Evolutionary conservation across 2,113 vertebrate species (phyloP).

Genomic region (Boleophthalmus pectinirostris): DNA sequence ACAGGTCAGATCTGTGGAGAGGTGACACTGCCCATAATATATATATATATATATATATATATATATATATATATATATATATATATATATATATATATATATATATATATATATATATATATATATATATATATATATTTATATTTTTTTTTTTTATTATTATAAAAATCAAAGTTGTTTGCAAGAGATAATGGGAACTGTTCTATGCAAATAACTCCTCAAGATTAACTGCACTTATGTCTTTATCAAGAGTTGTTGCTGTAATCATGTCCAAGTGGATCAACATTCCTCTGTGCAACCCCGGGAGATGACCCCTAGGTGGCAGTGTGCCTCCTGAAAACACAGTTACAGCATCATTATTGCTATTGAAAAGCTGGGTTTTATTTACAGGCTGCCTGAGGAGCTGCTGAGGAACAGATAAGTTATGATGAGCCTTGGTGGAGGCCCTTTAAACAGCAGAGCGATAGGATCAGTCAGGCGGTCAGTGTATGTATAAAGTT

Average conservation of each 20-base stretch:
- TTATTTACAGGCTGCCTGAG: constrained; percentile 55
- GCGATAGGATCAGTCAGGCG: constrained; percentile 66
- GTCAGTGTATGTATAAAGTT: constrained; percentile 71
- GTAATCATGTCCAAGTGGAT: constrained; percentile 2
- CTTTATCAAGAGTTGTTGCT: constrained; percentile 5
- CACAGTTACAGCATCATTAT: constrained; percentile 43
- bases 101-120: no score
- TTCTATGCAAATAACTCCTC: neutral
- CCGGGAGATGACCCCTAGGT: constrained; percentile 59
- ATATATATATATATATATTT: no score
- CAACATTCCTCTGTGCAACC: constrained; percentile 55
- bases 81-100: no score
- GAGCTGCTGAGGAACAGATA: constrained; percentile 23
- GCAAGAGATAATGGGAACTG: neutral
- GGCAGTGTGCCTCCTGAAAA: constrained; percentile 60
- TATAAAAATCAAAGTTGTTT: neutral
- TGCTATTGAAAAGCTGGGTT: constrained; percentile 45
- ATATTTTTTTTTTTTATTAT: no score
- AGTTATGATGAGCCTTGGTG: constrained; percentile 62
- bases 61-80: no score
- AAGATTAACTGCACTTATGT: constrained; percentile 2
- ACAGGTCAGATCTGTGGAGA: no score
- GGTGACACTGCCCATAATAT: no score
- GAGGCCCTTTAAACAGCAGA: constrained; percentile 61
- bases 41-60: no score